A percentile compares a stretch with the other conserved stretches of the same genome.
These are phyloP conservation scores for Varecia variegata DNA, from an alignment of 2,797 vertebrate species.

Conservation along the genomic window DNA sequence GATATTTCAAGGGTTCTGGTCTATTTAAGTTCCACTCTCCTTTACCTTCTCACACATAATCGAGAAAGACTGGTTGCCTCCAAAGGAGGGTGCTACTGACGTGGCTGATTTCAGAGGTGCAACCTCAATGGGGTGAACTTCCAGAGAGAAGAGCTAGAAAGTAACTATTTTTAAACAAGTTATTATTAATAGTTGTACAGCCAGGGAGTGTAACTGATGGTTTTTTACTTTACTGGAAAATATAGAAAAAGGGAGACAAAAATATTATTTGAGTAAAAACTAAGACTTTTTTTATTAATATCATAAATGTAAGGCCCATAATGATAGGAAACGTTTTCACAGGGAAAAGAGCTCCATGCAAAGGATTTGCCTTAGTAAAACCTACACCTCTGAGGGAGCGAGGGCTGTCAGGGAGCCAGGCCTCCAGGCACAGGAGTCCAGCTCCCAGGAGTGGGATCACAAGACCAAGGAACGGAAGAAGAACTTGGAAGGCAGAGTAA, in stretches of 20 bases:
- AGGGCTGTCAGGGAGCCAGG: neutral
- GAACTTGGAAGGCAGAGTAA: neutral
- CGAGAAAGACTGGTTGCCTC: slow-evolving; percentile 13
- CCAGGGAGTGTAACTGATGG: neutral
- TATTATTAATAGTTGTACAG: neutral
- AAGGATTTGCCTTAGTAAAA: neutral
- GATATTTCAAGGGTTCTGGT: slow-evolving; percentile 59
- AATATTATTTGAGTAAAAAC: neutral
- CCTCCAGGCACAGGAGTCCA: neutral
- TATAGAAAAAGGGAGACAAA: neutral
- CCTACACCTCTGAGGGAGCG: neutral
- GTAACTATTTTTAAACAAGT: neutral
- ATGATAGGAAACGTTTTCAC: neutral
- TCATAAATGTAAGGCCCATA: neutral
- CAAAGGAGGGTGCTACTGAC: slow-evolving; percentile 17
- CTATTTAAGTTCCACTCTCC: slow-evolving; percentile 25
- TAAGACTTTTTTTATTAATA: neutral
- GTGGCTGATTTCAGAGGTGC: slow-evolving; percentile 13
- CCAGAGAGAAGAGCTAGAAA: neutral
- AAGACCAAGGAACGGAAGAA: neutral
- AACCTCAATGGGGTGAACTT: neutral
- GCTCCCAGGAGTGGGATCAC: neutral
- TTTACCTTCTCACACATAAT: slow-evolving; percentile 43
- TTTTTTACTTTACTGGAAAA: neutral
- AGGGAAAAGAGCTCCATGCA: neutral